A percentile compares a stretch with the other conserved stretches of the same genome.
Evolutionary conservation across 2,113 vertebrate species (phyloP).

Genomic region (Sylvia atricapilla): DNA sequence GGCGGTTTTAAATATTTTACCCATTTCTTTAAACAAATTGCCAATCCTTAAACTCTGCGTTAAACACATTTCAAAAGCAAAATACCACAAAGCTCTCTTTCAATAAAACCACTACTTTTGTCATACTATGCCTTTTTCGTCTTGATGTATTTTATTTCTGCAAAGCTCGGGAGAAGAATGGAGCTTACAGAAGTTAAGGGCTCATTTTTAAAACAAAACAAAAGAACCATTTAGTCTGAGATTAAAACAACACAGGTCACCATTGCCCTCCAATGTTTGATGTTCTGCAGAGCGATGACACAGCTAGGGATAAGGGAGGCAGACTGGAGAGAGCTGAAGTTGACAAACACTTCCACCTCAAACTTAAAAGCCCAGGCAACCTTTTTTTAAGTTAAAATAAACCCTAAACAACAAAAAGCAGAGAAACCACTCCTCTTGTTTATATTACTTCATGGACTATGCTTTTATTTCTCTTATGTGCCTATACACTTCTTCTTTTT

Average conservation of each 20-base stretch:
- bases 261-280: not conserved
- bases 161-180: slow-evolving; percentile 44
- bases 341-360: not conserved
- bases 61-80: slow-evolving; percentile 77
- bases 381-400: slow-evolving; percentile 20
- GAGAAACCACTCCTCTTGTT: not conserved
- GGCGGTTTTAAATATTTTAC: slow-evolving; percentile 81
- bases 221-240: slow-evolving; percentile 50
- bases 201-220: slow-evolving; percentile 40
- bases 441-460: not conserved
- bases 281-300: not conserved
- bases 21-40: slow-evolving; percentile 83
- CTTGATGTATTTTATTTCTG: slow-evolving; percentile 56
- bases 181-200: slow-evolving; percentile 56
- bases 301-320: not conserved
- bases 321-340: not conserved
- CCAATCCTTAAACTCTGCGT: slow-evolving; percentile 74
- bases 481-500: not conserved
- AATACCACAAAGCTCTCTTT: slow-evolving; percentile 70
- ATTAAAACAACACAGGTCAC: slow-evolving; percentile 18
- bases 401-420: not conserved
- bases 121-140: slow-evolving; percentile 18
- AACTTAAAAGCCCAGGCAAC: not conserved
- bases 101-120: slow-evolving; percentile 60
- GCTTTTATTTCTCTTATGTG: not conserved